Conservation (phyloP, 2,888 invertebrate genomes). For the Lamproptera curius region DNA sequence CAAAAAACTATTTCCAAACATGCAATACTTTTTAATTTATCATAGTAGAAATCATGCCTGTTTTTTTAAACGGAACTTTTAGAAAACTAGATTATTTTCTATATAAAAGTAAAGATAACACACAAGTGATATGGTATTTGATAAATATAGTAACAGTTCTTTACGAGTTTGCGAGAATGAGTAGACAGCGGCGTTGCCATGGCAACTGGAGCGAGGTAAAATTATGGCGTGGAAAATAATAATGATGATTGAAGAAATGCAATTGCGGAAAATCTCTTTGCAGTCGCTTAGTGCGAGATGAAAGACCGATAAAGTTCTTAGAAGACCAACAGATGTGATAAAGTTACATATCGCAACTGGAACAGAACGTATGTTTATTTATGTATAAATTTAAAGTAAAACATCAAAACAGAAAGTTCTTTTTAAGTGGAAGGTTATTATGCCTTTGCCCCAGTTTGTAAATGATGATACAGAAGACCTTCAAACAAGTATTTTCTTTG, state of each 20-base stretch:
- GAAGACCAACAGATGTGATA: background rate
- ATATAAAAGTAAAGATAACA: no score
- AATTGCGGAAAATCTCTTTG: background rate
- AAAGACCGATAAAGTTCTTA: background rate
- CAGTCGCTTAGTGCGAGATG: background rate
- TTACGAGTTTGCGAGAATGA: conserved; percentile 1
- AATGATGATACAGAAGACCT: background rate
- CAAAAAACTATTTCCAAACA: no score
- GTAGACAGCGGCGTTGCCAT: conserved; percentile 25
- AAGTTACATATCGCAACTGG: background rate
- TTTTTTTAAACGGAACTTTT: no score
- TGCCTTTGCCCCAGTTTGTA: background rate
- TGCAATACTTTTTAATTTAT: no score
- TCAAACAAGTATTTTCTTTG: no score
- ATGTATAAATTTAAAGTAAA: background rate
- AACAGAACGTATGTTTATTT: background rate
- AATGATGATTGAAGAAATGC: conserved; percentile 15
- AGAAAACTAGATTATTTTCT: no score
- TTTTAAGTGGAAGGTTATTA: background rate
- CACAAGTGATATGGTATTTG: no score
- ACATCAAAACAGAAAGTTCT: background rate
- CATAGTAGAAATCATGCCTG: no score
- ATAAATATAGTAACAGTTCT: no score
- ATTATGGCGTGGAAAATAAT: conserved; percentile 18
- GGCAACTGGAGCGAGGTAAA: conserved; percentile 38